Conservation (phyloP, 1,140 invertebrate species). For the Melanaphis sacchari region DNA sequence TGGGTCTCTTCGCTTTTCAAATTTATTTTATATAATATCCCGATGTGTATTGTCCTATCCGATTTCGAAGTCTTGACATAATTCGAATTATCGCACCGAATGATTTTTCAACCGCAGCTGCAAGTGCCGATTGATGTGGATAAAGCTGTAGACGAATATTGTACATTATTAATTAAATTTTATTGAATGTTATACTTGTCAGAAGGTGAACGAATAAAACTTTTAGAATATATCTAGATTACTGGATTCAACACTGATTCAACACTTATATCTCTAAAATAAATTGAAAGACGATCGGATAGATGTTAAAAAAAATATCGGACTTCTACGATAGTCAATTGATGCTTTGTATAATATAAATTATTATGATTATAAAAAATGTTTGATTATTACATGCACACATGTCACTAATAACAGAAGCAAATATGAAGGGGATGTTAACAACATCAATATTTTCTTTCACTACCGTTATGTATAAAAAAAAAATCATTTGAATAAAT, state of each 20-base stretch:
- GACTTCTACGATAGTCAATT: neutral
- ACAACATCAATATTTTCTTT: neutral
- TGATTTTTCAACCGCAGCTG: too few relatives aligned
- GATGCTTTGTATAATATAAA: too few relatives aligned
- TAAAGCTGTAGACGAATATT: neutral
- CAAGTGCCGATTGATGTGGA: too few relatives aligned
- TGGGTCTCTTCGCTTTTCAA: neutral
- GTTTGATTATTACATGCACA: neutral
- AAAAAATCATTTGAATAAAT: neutral
- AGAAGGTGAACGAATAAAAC: neutral
- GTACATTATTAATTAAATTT: neutral
- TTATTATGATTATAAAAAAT: neutral
- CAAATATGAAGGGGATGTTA: neutral
- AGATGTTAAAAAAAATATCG: neutral
- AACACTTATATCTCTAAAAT: neutral
- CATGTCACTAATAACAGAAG: neutral
- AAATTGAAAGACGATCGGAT: neutral
- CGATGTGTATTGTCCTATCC: neutral
- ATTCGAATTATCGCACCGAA: too few relatives aligned
- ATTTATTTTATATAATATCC: neutral
- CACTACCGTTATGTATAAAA: too few relatives aligned
- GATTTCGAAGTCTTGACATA: neutral
- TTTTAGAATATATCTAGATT: neutral
- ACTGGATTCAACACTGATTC: neutral
- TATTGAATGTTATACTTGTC: neutral